Evolutionary conservation across 2,797 vertebrate genomes (phyloP), one percentile per base, ranked within the genome.

Genomic region (Phrynocephalus vlangalii): DNA sequence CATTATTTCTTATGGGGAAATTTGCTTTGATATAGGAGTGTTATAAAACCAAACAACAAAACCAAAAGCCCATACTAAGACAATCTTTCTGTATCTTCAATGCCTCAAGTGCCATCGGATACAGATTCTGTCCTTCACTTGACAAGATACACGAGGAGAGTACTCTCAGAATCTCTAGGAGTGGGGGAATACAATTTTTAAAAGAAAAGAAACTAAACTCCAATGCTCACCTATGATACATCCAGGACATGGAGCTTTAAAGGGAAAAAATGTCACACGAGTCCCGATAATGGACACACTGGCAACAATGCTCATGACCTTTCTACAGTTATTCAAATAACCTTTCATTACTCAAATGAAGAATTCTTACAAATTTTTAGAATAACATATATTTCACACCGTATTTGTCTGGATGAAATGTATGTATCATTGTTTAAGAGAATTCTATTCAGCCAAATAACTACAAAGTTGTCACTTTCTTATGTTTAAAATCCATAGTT

Each of bases 141-240:
- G 10, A 75, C 60, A 15, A 73, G 6, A 13, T 75, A 26, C 1
- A 18, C 28, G 11, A 18, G 10, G 11, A 26, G 24, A 22, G 6
- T 38, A 33, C 8, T 68, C 11, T 71, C 38, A 77, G 38, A 26
- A 30, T 52, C 68, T 77, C 3, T 9, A 48, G 4, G 48, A 85
- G 8, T 15, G 66, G 56, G 33, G 33, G 13, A 77, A 77, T 66
- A 18, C 16, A 67, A 3, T 67, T n/a, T 66, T 66, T n/a, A 68
- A 7, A 52, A 52, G 52, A 52, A 52, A 67, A 70, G n/a, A 82
- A 30, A 79, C 48, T n/a, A 85, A 79, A 85, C 28, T 79, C 28
- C 70, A 56, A 70, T 86, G 84, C 66, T 86, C 76, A 79, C 76
- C 84, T 71, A 79, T 79, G 66, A 86, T 24, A 86, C 11, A 86